Conservation (phyloP, 1,140 invertebrate genomes). For the Heliconius melpomene region DNA sequence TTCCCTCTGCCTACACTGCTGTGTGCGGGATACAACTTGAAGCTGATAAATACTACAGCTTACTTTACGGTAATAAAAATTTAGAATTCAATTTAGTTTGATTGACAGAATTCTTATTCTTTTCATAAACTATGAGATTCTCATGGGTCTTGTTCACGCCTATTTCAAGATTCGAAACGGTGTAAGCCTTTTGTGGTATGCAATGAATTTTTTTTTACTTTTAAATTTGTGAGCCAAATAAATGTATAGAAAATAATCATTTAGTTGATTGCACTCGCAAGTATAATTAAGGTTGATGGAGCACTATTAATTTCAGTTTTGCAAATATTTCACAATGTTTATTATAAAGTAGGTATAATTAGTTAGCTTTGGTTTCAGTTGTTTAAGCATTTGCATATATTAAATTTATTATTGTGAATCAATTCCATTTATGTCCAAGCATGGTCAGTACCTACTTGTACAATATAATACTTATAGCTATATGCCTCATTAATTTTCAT, state of each 20-base stretch:
- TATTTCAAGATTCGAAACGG: constrained; percentile 54
- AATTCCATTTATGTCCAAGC: not conserved
- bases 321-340: not conserved
- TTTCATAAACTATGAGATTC: constrained; percentile 30
- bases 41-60: not conserved
- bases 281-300: not conserved
- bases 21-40: too few species aligned
- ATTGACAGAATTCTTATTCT: constrained; percentile 23
- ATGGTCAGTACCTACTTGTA: not conserved
- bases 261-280: not conserved
- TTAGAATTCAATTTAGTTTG: constrained; percentile 16
- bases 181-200: constrained; percentile 47
- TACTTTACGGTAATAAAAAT: not conserved
- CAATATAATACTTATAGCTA: not conserved
- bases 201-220: not conserved
- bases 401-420: not conserved
- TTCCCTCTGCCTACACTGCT: too few species aligned
- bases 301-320: not conserved
- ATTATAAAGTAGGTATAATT: not conserved
- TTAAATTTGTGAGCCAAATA: not conserved
- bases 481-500: not conserved
- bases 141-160: constrained; percentile 48
- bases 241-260: constrained; percentile 45
- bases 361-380: too few species aligned
- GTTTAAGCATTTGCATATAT: not conserved